A percentile compares a stretch with the other conserved stretches of the same genome.
These are phyloP conservation scores for Otus sunia DNA, from an alignment of 2,113 vertebrate genomes.

Conservation along the genomic window DNA sequence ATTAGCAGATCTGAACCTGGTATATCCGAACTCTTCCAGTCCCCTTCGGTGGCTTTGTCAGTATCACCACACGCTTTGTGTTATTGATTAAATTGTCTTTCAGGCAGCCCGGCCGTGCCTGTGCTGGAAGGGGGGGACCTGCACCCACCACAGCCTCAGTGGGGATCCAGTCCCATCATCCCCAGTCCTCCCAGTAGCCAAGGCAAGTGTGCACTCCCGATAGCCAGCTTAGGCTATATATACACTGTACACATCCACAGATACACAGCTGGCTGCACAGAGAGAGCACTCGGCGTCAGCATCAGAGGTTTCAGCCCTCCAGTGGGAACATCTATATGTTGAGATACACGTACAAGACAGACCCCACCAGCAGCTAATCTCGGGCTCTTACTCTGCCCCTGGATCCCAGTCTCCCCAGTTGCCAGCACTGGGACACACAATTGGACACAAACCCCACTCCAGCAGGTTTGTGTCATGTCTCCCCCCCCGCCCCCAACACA, in stretches of 20 bases:
- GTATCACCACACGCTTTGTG: too few relatives aligned
- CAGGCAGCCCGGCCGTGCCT: neutral
- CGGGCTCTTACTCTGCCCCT: rapidly evolving
- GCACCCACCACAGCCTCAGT: too few relatives aligned
- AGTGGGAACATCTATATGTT: neutral
- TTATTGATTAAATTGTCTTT: neutral
- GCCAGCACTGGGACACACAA: neutral
- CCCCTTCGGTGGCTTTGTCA: neutral
- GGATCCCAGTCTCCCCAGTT: neutral
- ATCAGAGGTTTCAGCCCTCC: too few relatives aligned
- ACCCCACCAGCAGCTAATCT: neutral
- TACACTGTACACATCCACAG: too few relatives aligned
- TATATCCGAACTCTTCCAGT: neutral
- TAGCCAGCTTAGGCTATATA: neutral
- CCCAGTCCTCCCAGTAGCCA: neutral
- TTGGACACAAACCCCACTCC: too few relatives aligned
- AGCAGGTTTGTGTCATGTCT: too few relatives aligned
- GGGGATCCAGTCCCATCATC: neutral
- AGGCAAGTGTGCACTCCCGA: neutral
- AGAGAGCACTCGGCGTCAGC: neutral
- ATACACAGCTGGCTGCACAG: too few relatives aligned
- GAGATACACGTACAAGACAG: neutral
- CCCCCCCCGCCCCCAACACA: too few relatives aligned
- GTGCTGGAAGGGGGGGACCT: neutral
- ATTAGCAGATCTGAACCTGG: neutral